phyloP scores from a whole-genome alignment of 2,113 vertebrate species.

The Silurus asotus region DNA sequence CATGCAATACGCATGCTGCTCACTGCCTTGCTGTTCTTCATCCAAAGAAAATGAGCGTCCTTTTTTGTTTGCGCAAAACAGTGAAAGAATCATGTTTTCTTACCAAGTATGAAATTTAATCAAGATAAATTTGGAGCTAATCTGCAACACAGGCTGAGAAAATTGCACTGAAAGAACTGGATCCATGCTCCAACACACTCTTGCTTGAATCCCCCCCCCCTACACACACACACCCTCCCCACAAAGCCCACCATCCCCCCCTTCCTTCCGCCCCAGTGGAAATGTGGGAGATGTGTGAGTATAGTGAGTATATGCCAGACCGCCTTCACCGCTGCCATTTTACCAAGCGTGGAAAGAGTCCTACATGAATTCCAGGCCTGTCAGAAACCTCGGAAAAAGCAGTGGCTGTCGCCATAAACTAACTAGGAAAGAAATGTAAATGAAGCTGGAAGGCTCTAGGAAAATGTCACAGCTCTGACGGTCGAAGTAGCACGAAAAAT shows the following conservation, averaged over 20 bases:
- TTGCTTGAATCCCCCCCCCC: background rate
- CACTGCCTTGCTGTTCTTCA: constrained; percentile 11
- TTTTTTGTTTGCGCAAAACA: constrained; percentile 16
- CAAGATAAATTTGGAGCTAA: constrained; percentile 15
- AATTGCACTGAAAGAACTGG: constrained; percentile 7
- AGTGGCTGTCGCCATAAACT: constrained; percentile 11
- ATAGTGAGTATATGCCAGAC: constrained; percentile 23
- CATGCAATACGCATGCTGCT: constrained; percentile 34
- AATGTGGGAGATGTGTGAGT: background rate
- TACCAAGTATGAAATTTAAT: constrained; percentile 36
- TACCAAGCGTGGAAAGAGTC: constrained; percentile 3
- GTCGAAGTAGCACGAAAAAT: constrained; percentile 4
- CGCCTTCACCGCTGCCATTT: constrained; percentile 15
- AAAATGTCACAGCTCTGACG: constrained; percentile 8
- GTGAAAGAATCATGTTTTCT: constrained; percentile 6
- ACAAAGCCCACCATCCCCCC: background rate
- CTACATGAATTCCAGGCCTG: constrained; percentile 16
- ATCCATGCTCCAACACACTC: background rate
- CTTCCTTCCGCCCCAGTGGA: background rate
- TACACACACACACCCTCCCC: too few relatives aligned
- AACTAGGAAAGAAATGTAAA: constrained; percentile 21
- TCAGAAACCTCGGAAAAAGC: constrained; percentile 11
- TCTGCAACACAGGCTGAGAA: constrained; percentile 17
- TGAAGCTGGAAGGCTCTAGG: constrained; percentile 15
- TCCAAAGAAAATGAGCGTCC: constrained; percentile 33